A percentile compares a stretch with the other conserved stretches of the same genome.
Conservation (phyloP, 2,113 vertebrate genomes). For the Daphoenositta chrysoptera region DNA sequence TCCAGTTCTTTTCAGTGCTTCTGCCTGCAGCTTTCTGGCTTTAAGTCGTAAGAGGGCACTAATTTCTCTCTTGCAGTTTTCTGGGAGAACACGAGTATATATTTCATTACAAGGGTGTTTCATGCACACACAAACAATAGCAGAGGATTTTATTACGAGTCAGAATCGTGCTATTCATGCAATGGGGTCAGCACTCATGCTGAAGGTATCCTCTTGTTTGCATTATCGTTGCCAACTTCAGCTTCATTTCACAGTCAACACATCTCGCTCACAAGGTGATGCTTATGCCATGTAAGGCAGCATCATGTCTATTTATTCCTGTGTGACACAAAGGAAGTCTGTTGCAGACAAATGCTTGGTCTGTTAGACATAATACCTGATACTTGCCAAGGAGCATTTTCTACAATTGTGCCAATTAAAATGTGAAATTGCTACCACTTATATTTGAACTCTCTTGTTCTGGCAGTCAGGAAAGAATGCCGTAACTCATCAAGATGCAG, state of each 20-base stretch:
- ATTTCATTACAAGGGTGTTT: slow-evolving; percentile 8
- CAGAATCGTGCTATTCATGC: background rate
- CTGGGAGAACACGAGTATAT: background rate
- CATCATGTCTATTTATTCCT: slow-evolving; percentile 26
- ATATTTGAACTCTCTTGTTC: slow-evolving; percentile 16
- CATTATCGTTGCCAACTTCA: background rate
- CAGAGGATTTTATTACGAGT: background rate
- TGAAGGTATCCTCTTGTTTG: slow-evolving; percentile 13
- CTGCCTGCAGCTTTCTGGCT: background rate
- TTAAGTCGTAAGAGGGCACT: background rate
- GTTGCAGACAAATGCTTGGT: slow-evolving; percentile 48
- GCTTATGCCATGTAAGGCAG: slow-evolving; percentile 30
- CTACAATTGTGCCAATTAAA: slow-evolving; percentile 49
- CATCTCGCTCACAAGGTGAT: slow-evolving; percentile 22
- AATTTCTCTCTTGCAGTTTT: background rate
- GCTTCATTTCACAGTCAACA: slow-evolving; percentile 11
- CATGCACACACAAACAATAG: background rate
- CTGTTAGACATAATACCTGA: slow-evolving; percentile 49
- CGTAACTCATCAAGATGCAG: slow-evolving; percentile 23
- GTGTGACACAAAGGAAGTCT: slow-evolving; percentile 38
- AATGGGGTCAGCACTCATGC: background rate
- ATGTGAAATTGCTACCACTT: slow-evolving; percentile 38
- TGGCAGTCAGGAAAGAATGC: slow-evolving; percentile 13
- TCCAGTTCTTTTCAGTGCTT: background rate
- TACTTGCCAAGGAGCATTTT: slow-evolving; percentile 58